A percentile compares a stretch with the other conserved stretches of the same genome.
Conservation (phyloP, 2,888 invertebrate species). For the Xiphydria camelus region DNA sequence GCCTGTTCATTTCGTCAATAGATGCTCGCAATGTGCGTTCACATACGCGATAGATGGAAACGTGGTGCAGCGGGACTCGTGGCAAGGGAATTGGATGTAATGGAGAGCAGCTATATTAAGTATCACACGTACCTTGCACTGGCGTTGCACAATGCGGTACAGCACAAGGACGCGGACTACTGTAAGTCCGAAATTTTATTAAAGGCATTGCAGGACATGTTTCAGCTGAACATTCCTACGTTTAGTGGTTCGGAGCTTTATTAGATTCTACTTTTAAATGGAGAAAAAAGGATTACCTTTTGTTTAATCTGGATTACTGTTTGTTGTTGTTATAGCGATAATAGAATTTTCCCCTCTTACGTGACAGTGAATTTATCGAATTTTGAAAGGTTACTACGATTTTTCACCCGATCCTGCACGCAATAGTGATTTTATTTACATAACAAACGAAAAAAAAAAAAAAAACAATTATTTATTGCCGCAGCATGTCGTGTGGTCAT, state of each 20-base stretch:
- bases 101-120: slow-evolving; percentile 51
- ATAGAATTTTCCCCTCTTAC: too few species aligned
- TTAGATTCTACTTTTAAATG: too few species aligned
- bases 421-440: neutral
- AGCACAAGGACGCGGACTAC: slow-evolving; percentile 51
- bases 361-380: too few species aligned
- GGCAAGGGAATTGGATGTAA: slow-evolving; percentile 36
- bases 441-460: neutral
- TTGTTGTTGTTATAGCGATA: too few species aligned
- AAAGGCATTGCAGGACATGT: slow-evolving; percentile 23
- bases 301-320: too few species aligned
- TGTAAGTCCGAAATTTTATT: slow-evolving; percentile 44
- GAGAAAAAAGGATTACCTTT: too few species aligned
- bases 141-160: slow-evolving; percentile 50
- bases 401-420: too few species aligned
- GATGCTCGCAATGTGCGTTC: slow-evolving; percentile 51
- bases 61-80: slow-evolving; percentile 39
- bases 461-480: neutral
- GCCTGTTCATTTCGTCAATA: too few species aligned
- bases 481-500: too few species aligned
- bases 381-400: too few species aligned
- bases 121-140: slow-evolving; percentile 52
- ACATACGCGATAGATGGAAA: slow-evolving; percentile 47
- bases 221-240: slow-evolving; percentile 21
- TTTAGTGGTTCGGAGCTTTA: too few species aligned